Evolutionary conservation across 2,113 vertebrate species (phyloP).

Genomic region (Archilochus colubris): DNA sequence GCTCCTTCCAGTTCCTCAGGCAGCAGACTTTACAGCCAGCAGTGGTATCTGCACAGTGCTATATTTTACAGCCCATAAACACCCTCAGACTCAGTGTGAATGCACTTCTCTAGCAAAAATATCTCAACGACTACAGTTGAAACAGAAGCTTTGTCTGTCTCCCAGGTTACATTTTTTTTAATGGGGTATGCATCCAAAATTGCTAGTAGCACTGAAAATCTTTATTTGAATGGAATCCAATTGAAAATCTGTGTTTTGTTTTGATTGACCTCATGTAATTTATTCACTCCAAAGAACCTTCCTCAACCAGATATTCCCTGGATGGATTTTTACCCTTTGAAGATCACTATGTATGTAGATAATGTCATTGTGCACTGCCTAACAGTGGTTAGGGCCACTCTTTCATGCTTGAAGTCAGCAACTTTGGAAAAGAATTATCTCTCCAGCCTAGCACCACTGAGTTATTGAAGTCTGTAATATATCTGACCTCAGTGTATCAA

Average conservation of each 20-base stretch:
- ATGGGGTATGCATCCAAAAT: neutral
- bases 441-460: neutral
- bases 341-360: neutral
- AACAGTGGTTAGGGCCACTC: neutral
- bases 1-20: neutral
- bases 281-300: neutral
- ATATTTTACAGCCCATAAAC: neutral
- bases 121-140: neutral
- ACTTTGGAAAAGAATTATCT: neutral
- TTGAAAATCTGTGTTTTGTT: neutral
- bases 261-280: neutral
- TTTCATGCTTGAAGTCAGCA: neutral
- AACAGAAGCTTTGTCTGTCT: neutral
- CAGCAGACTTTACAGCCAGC: neutral
- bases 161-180: neutral
- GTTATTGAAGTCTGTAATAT: neutral
- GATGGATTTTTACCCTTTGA: neutral
- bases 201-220: neutral
- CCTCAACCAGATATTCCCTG: neutral
- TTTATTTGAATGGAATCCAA: neutral
- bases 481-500: neutral
- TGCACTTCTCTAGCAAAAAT: neutral
- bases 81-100: neutral
- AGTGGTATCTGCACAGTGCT: neutral
- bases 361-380: neutral